A percentile compares a stretch with the other conserved stretches of the same genome.
phyloP scores from a whole-genome alignment of 2,113 vertebrate genomes.

The Ginglymostoma cirratum region DNA sequence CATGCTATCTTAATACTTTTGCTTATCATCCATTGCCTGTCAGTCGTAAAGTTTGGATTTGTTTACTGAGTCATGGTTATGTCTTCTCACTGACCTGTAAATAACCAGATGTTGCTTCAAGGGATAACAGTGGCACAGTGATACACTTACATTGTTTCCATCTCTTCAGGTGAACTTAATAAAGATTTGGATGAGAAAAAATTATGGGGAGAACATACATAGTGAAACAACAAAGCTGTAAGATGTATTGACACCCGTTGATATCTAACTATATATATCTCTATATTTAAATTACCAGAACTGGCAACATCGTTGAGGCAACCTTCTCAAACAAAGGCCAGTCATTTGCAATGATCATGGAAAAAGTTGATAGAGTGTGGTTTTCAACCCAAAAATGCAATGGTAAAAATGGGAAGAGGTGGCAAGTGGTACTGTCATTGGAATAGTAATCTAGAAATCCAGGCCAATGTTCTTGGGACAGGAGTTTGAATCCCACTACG shows the following conservation, averaged over 20 bases:
- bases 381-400: neutral
- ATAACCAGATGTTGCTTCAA: neutral
- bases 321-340: neutral
- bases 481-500: too few species aligned
- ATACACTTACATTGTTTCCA: neutral
- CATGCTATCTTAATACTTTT: neutral
- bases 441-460: too few species aligned
- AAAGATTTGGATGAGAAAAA: neutral
- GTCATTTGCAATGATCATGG: neutral
- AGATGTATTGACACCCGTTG: neutral
- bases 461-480: too few species aligned
- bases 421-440: too few species aligned
- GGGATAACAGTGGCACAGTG: neutral
- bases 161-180: neutral
- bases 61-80: neutral
- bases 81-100: neutral
- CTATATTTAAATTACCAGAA: neutral
- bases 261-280: neutral
- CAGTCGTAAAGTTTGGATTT: neutral
- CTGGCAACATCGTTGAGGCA: neutral
- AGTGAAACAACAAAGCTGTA: neutral
- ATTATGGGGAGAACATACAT: neutral
- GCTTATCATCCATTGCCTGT: too few species aligned
- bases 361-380: neutral
- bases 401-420: neutral